Conservation (phyloP, 2,113 vertebrate species). For the Pluvianellus socialis region DNA sequence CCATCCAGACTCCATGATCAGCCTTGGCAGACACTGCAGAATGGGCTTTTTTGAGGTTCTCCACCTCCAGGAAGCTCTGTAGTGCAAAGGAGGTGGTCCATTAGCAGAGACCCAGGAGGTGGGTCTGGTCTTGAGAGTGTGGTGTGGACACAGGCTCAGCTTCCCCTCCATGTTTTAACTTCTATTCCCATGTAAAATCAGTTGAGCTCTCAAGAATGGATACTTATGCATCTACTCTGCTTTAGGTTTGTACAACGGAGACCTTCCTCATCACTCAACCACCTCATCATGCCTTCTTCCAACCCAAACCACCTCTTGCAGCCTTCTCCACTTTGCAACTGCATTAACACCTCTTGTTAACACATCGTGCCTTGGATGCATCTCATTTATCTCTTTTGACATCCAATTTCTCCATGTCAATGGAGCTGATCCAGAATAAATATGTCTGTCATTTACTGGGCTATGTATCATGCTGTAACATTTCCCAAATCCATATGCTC, state of each 20-base stretch:
- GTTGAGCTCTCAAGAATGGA: background rate
- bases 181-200: background rate
- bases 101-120: background rate
- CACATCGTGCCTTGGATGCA: background rate
- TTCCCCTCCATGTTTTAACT: background rate
- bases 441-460: background rate
- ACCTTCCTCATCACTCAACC: background rate
- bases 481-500: background rate
- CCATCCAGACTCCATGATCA: background rate
- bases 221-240: too few species aligned
- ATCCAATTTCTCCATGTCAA: background rate
- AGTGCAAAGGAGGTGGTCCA: background rate
- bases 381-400: background rate
- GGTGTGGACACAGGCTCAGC: background rate
- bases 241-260: background rate
- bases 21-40: background rate
- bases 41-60: background rate
- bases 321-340: background rate
- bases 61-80: background rate
- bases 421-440: background rate
- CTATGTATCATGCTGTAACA: background rate
- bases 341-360: background rate
- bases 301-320: background rate
- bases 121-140: fast-evolving
- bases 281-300: background rate